These are phyloP conservation scores for Hesperia comma DNA, from an alignment of 2,888 invertebrate genomes.

Conservation along the genomic window DNA sequence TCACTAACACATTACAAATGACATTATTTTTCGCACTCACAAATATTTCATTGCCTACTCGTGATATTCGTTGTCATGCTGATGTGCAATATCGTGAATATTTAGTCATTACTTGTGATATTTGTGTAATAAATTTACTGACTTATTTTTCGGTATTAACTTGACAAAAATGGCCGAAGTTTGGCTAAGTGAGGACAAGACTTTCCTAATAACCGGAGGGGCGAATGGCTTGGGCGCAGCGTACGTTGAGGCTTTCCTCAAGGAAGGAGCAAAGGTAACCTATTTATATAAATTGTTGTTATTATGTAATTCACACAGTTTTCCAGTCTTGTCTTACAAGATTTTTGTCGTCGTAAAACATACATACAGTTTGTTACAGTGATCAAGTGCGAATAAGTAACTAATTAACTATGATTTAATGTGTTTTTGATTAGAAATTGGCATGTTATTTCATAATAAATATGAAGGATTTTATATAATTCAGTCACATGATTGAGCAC, in stretches of 20 bases:
- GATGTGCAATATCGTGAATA: too few relatives aligned
- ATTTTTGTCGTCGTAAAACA: too few relatives aligned
- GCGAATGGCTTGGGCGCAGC: slow-evolving; percentile 60
- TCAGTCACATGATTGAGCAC: too few relatives aligned
- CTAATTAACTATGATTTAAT: too few relatives aligned
- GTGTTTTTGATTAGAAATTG: too few relatives aligned
- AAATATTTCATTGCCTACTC: too few relatives aligned
- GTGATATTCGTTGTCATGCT: too few relatives aligned
- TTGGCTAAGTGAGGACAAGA: slow-evolving; percentile 47
- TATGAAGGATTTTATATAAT: too few relatives aligned
- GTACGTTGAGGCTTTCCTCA: slow-evolving; percentile 53
- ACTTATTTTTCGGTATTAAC: not conserved
- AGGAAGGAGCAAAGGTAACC: slow-evolving; percentile 56
- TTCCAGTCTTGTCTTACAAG: too few relatives aligned
- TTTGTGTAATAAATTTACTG: not conserved
- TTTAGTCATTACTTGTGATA: not conserved
- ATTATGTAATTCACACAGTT: not conserved
- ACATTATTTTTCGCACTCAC: not conserved
- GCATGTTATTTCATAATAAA: too few relatives aligned
- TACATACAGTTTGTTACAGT: too few relatives aligned
- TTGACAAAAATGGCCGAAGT: slow-evolving; percentile 26
- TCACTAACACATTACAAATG: not conserved
- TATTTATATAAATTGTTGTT: slow-evolving; percentile 6
- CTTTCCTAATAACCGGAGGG: slow-evolving; percentile 58
- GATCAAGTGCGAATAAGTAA: too few relatives aligned